phyloP scores from a whole-genome alignment of 1,140 invertebrate genomes.

The Helicorthomorpha holstii region DNA sequence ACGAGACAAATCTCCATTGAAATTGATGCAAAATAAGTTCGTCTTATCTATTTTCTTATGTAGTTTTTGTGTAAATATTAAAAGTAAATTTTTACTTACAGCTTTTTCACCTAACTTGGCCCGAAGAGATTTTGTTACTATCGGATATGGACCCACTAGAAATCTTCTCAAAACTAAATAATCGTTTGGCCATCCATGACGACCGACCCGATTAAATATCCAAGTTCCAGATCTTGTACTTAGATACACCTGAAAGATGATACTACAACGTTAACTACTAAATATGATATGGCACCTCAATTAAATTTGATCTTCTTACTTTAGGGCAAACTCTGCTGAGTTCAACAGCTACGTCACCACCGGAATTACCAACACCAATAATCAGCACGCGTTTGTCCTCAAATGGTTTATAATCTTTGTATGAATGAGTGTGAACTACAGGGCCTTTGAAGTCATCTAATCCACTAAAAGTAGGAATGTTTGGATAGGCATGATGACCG shows the following conservation, averaged over 20 bases:
- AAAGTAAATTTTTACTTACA: too few species aligned
- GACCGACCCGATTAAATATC: conserved; percentile 26
- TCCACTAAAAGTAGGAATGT: conserved; percentile 17
- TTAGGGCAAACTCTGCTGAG: conserved; percentile 11
- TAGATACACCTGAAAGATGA: conserved; percentile 27
- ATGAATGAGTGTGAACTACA: conserved; percentile 23
- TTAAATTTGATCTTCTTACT: too few species aligned
- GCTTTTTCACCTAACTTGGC: background rate
- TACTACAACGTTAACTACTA: conserved; percentile 19
- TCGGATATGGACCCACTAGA: background rate
- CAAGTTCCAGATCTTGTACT: conserved; percentile 31
- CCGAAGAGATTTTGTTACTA: background rate
- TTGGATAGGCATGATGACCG: conserved; percentile 23
- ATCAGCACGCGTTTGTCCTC: conserved; percentile 22
- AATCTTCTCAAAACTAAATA: background rate
- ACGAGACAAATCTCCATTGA: too few species aligned
- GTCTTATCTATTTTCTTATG: too few species aligned
- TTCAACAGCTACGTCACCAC: conserved; percentile 14
- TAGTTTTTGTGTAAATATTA: too few species aligned
- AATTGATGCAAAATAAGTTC: too few species aligned
- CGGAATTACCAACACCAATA: conserved; percentile 21
- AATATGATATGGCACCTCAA: conserved; percentile 17
- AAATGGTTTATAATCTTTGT: conserved; percentile 18
- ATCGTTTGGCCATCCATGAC: conserved; percentile 20
- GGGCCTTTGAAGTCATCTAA: conserved; percentile 17